Evolutionary conservation across 2,888 invertebrate genomes (phyloP), one percentile per base, ranked within the genome.

Genomic region (Nomada goodeniana): DNA sequence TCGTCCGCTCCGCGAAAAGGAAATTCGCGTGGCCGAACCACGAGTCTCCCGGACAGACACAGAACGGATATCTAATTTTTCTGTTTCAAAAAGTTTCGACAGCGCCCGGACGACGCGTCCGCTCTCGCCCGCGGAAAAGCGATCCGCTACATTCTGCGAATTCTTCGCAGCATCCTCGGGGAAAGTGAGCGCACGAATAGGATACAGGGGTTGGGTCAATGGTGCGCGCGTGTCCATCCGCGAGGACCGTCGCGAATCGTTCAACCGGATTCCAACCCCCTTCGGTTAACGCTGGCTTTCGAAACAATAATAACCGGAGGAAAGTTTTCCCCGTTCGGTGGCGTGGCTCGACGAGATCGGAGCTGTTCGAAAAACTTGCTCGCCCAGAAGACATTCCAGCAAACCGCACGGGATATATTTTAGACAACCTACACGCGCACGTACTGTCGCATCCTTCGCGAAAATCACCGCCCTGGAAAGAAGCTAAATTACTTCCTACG

Each of bases 61-160:
- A 77, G 80, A 83, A 83, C 85, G 88, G 88, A 88, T 84, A 89
- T 90, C 90, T 89, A 90, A 91, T 91, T 91, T 91, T 91, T 90
- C 90, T 88, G 89, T 91, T 92, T 89, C 87, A 84, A 83, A 89
- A 89, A 90, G 88, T 89, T 91, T 86, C 80, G 69, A 55, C 68
- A 64, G 64, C 68, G 50, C 67, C 29, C 50, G 50, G 18, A 47
- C 29, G 20, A 23, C n/a, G 44, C n/a, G 44, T 26, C 44, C 53
- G 20, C 13, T 75, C 44, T 60, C 75, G 44, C 55, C 52, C 55
- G 50, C 55, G 47, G 72, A 69, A 53, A 83, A 79, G 69, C 86
- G 87, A 85, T 85, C 78, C 18, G 83, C 82, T 78, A 83, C 90
- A 89, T 90, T 89, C 91, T 89, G 85, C 76, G 75, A 86, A 86